Base-by-base conservation (phyloP, 2,888 invertebrate species). In the Lepetodrilus schrolli region DNA sequence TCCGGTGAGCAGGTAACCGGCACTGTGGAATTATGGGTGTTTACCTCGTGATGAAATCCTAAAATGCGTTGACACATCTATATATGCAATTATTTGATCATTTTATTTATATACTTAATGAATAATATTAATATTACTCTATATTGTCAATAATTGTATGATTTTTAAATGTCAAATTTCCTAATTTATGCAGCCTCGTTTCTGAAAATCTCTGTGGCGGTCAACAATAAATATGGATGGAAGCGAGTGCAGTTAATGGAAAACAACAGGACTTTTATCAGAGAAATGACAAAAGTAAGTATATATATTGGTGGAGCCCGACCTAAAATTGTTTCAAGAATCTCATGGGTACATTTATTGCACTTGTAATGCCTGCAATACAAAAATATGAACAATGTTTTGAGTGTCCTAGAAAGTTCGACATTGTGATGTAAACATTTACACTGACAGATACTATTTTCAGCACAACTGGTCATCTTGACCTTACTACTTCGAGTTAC, bases 161-260 rank as follows among this genome's bases (percentile, higher is more conserved):
- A 43, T 10, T 43, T 4, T 43, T 4, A 17, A 17, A 58, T 1
- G 0, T 58, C 34, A n/a, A 4, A 17, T 58, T 2, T 47, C 17
- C 20, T 34, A 66, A 71, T 66, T 34, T 66, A 72, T 66, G 66
- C 66, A 72, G 72, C 72, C 72, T 72, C 72, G 47, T 72, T 72
- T 34, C 36, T 13, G 30, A 66, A n/a, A n/a, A 26, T 66, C 17
- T 4, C 65, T 48, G 47, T 34, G 65, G 43, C 43, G 66, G 65
- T 43, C 43, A 30, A 58, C 23, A 49, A 51, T 23, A 17, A 58
- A 20, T 51, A 70, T 51, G 70, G 38, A 50, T 21, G 70, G 37
- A 51, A n/a, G 26, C 48, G 38, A 50, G 20, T 17, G 43, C 20
- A 38, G 21, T 36, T 49, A 23, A 71, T 71, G 70, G 50, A 71